Base-by-base conservation (phyloP, 2,113 vertebrate genomes). In the Ahaetulla prasina region DNA sequence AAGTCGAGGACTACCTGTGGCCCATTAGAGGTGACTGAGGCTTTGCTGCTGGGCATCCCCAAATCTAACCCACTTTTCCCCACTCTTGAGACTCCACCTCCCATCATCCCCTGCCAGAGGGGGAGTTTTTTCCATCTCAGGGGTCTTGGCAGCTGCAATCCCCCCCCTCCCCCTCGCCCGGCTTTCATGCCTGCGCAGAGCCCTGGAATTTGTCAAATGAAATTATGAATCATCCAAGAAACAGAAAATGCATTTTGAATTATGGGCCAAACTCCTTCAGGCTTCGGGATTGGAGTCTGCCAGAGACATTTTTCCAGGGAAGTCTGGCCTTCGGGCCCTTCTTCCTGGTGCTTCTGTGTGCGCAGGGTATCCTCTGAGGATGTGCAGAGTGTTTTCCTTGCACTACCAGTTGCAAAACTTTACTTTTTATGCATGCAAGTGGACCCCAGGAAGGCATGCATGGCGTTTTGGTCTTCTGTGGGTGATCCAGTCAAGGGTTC, bases 81-180 rank as follows among this genome's bases (percentile, higher is more conserved):
- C 12, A 35, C 63, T 60, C 63, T 14, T 35, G 63, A n/a, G 63
- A n/a, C 63, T 68, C 12, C 14, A n/a, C 30, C 63, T 68, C 63
- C 63, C 63, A 68, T 68, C 30, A n/a, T 68, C 63, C 63, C 63
- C 63, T n/a, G 63, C 63, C 63, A 68, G 11, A 4, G 30, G 60
- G 30, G 60, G 27, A 5, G 60, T 3, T 12, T 68, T 68, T 68
- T 68, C 63, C 63, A n/a, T 16, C 60, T 68, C 12, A n/a, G 30
- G 60, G 60, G 63, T 16, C 30, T 10, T 14, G 12, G 12, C 63
- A 14, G 12, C 27, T 30, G 25, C 10, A 60, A 3, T 1, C 9
- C 11, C 3, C 25, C 23, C 23, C 23, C 7, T 7, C 7, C 8
- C 25, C 60, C 10, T n/a, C n/a, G n/a, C 10, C 1, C 0, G 6